Percentiles rank a stretch among this genome's conserved stretches.
Conservation (phyloP, 1,140 invertebrate species). For the Drosophila chauvacae region DNA sequence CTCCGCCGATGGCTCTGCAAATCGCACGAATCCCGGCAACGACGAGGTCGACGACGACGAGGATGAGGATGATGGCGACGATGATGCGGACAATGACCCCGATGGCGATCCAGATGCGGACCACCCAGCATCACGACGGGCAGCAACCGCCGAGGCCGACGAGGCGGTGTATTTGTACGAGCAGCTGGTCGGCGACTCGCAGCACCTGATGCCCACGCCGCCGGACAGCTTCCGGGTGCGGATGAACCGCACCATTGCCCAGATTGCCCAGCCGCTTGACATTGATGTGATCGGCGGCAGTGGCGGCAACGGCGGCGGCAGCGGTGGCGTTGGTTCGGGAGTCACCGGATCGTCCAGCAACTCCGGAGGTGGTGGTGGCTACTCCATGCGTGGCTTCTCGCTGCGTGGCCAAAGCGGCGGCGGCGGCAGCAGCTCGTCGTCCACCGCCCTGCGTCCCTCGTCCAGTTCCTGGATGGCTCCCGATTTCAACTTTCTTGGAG, state of each 20-base stretch:
- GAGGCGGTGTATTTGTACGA: slow-evolving; percentile 50
- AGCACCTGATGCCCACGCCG: slow-evolving; percentile 50
- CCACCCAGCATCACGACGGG: not conserved
- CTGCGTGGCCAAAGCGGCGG: slow-evolving; percentile 14
- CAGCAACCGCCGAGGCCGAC: not conserved
- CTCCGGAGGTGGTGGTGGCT: not conserved
- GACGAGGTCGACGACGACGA: slow-evolving; percentile 35
- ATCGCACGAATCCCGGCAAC: slow-evolving; percentile 6
- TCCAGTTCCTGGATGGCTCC: slow-evolving; percentile 70
- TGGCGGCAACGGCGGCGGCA: not conserved
- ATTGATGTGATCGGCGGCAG: slow-evolving; percentile 65
- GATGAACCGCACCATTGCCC: slow-evolving; percentile 63
- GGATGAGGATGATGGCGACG: slow-evolving; percentile 6
- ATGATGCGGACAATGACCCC: slow-evolving; percentile 25
- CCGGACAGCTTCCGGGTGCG: slow-evolving; percentile 59
- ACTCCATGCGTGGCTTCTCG: slow-evolving; percentile 1
- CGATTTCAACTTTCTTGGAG: slow-evolving; percentile 59
- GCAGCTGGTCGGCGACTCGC: slow-evolving; percentile 31
- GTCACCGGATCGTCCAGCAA: slow-evolving; percentile 2
- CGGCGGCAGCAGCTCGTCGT: slow-evolving; percentile 2
- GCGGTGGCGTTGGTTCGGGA: not conserved
- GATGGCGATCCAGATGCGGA: slow-evolving; percentile 14
- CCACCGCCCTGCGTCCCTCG: slow-evolving; percentile 52
- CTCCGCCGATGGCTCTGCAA: slow-evolving; percentile 6
- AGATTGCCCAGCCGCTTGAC: slow-evolving; percentile 65